These are phyloP conservation scores for Merodon equestris DNA, from an alignment of 2,888 invertebrate species.

Conservation along the genomic window DNA sequence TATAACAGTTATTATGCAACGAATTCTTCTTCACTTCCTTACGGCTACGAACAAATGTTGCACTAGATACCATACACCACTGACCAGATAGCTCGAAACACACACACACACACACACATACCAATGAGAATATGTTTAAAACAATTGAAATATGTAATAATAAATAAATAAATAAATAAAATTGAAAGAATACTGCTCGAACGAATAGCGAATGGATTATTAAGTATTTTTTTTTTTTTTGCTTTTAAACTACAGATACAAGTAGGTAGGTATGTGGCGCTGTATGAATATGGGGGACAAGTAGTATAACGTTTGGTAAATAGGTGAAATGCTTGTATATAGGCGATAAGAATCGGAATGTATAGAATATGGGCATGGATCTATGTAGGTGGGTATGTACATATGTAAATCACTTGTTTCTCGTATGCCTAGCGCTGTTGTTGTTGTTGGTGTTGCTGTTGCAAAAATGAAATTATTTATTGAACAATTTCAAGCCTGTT, in stretches of 20 bases:
- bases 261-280: too few species aligned
- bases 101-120: too few species aligned
- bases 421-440: slow-evolving; percentile 34
- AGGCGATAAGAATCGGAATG: too few species aligned
- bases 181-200: slow-evolving; percentile 17
- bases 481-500: slow-evolving; percentile 5
- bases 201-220: slow-evolving; percentile 29
- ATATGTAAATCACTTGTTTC: slow-evolving; percentile 46
- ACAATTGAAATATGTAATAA: slow-evolving; percentile 15
- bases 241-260: too few species aligned
- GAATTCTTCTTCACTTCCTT: slow-evolving; percentile 55
- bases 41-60: slow-evolving; percentile 41
- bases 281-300: too few species aligned
- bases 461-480: neutral
- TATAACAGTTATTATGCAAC: slow-evolving; percentile 67
- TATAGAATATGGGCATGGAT: too few species aligned
- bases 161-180: slow-evolving; percentile 1
- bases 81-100: too few species aligned
- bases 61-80: slow-evolving; percentile 34
- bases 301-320: too few species aligned
- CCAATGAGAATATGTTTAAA: slow-evolving; percentile 15
- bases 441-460: slow-evolving; percentile 22
- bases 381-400: neutral
- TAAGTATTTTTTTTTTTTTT: too few species aligned
- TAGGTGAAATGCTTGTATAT: too few species aligned